These are phyloP conservation scores for Scaptomyza graminum DNA, from an alignment of 1,140 invertebrate genomes.

Conservation along the genomic window DNA sequence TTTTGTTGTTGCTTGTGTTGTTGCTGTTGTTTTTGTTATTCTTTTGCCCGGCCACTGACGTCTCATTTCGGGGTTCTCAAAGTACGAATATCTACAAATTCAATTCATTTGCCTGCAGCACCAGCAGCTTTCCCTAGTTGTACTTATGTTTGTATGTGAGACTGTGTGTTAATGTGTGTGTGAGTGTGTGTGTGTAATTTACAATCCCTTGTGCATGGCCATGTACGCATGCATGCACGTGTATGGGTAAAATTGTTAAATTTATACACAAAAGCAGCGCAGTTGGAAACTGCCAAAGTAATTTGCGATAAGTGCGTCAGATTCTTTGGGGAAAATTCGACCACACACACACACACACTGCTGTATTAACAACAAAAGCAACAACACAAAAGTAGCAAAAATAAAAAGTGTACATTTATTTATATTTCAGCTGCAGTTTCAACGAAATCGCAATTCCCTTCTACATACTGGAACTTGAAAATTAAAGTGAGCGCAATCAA, in stretches of 20 bases:
- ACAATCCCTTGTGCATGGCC: constrained; percentile 67
- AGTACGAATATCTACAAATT: constrained; percentile 45
- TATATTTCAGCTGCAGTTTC: constrained; percentile 22
- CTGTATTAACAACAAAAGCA: constrained; percentile 36
- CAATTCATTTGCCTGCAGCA: constrained; percentile 53
- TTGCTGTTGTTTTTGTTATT: constrained; percentile 4
- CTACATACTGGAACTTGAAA: constrained; percentile 44
- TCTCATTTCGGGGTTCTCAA: constrained; percentile 52
- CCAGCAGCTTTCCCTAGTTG: constrained; percentile 7
- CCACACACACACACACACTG: constrained; percentile 63
- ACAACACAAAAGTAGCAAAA: constrained; percentile 27
- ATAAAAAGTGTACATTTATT: constrained; percentile 76
- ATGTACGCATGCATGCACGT: constrained; percentile 64
- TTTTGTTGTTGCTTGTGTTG: constrained; percentile 53
- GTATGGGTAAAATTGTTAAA: constrained; percentile 79
- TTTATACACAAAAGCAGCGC: constrained; percentile 79
- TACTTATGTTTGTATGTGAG: not conserved
- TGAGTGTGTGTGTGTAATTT: constrained; percentile 73
- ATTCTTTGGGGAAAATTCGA: constrained; percentile 80
- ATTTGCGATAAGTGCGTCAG: constrained; percentile 83
- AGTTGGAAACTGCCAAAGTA: constrained; percentile 78
- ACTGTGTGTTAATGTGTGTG: constrained; percentile 24
- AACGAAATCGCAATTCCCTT: constrained; percentile 60
- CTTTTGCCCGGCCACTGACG: constrained; percentile 43
- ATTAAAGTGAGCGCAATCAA: not conserved